Percentiles rank a stretch among this genome's conserved stretches.
phyloP scores from a whole-genome alignment of 2,888 invertebrate species.

The Cerastoderma edule region DNA sequence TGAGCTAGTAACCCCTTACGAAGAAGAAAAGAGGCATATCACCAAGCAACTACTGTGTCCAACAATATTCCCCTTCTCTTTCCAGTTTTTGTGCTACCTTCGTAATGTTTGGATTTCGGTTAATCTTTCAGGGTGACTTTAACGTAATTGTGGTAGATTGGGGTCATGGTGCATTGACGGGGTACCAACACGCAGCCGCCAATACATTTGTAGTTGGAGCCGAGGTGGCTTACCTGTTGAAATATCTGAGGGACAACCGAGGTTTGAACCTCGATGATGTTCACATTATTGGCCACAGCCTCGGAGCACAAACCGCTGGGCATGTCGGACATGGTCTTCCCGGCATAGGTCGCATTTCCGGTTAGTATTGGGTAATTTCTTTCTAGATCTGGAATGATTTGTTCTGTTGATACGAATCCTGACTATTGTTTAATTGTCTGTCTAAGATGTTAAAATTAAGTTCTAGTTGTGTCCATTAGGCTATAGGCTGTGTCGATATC shows the following conservation, averaged over 20 bases:
- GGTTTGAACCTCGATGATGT: constrained; percentile 47
- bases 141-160: constrained; percentile 73
- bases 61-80: too few species aligned
- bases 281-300: constrained; percentile 65
- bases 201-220: constrained; percentile 82
- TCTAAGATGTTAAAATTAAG: too few species aligned
- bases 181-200: constrained; percentile 80
- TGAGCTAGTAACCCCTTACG: too few species aligned
- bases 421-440: too few species aligned
- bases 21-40: too few species aligned
- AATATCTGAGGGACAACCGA: constrained; percentile 63
- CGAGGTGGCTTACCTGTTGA: constrained; percentile 73
- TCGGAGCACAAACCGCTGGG: constrained; percentile 63
- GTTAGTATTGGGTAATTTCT: too few species aligned
- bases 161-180: constrained; percentile 63
- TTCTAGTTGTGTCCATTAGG: too few species aligned
- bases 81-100: too few species aligned
- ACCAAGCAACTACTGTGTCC: too few species aligned
- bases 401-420: too few species aligned
- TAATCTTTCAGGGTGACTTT: constrained; percentile 60
- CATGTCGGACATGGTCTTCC: constrained; percentile 42
- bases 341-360: constrained; percentile 55
- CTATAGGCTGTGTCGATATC: too few species aligned
- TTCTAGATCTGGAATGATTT: too few species aligned
- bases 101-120: neutral